phyloP scores from a whole-genome alignment of 1,140 invertebrate species.

The Magallana angulata region DNA sequence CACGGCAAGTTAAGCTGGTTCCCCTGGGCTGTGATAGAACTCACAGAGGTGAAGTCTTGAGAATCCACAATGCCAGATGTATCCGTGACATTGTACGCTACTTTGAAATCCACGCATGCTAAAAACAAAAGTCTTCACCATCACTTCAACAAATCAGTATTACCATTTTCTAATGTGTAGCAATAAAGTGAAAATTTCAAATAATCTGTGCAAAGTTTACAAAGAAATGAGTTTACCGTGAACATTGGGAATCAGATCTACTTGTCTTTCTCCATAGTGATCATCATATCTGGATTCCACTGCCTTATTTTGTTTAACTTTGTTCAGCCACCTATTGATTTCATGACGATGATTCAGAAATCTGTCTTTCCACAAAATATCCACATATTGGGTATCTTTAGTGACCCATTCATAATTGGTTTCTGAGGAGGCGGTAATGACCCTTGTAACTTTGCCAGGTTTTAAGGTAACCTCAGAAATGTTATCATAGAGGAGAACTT shows the following conservation, averaged over 20 bases:
- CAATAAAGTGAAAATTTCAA: too few relatives aligned
- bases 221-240: constrained; percentile 50
- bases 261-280: constrained; percentile 54
- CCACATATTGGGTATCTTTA: constrained; percentile 40
- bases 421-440: constrained; percentile 45
- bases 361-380: constrained; percentile 53
- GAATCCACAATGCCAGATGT: too few relatives aligned
- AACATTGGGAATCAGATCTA: constrained; percentile 40
- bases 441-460: neutral
- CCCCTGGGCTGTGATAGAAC: neutral
- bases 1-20: constrained; percentile 38
- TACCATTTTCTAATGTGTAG: too few relatives aligned
- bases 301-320: constrained; percentile 4
- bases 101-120: too few relatives aligned
- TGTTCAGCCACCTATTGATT: constrained; percentile 54
- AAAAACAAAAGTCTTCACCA: too few relatives aligned
- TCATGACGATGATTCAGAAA: constrained; percentile 58
- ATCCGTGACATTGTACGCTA: too few relatives aligned
- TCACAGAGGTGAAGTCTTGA: constrained; percentile 5
- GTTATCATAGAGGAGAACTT: constrained; percentile 56
- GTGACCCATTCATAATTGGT: constrained; percentile 47
- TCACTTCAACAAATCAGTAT: too few relatives aligned
- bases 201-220: too few relatives aligned
- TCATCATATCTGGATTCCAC: constrained; percentile 60
- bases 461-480: constrained; percentile 40